Percentiles rank a stretch among this genome's conserved stretches.
phyloP scores from a whole-genome alignment of 2,113 vertebrate species.

The Nibea coibor region DNA sequence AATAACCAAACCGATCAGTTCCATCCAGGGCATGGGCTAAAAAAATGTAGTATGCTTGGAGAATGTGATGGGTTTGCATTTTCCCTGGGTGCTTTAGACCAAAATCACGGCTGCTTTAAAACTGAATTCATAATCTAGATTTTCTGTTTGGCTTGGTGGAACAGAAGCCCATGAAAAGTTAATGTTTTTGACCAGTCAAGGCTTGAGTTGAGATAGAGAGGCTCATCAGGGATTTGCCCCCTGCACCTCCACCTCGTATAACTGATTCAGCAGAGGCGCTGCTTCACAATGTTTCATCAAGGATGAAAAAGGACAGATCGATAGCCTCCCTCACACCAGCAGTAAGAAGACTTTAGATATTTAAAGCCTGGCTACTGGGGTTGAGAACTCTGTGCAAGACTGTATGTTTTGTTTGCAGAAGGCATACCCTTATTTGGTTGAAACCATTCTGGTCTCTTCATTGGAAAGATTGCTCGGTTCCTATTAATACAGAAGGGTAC shows the following conservation, averaged over 20 bases:
- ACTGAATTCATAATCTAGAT: slow-evolving; percentile 2
- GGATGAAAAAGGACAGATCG: slow-evolving; percentile 39
- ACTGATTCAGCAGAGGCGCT: slow-evolving; percentile 29
- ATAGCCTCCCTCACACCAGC: slow-evolving; percentile 53
- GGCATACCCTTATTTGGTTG: slow-evolving; percentile 75
- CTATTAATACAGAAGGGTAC: slow-evolving; percentile 63
- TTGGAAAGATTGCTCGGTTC: slow-evolving; percentile 53
- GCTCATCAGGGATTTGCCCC: slow-evolving; percentile 29
- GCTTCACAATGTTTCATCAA: slow-evolving; percentile 50
- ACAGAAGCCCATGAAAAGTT: slow-evolving; percentile 13
- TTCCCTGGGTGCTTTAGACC: background rate
- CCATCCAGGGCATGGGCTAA: background rate
- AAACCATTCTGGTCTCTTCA: slow-evolving; percentile 54
- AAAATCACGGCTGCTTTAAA: background rate
- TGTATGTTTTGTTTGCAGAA: slow-evolving; percentile 67
- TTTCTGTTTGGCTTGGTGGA: background rate
- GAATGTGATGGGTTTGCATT: background rate
- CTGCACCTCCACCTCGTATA: slow-evolving; percentile 10
- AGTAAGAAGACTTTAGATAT: slow-evolving; percentile 40
- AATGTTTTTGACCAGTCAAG: background rate
- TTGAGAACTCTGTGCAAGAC: slow-evolving; percentile 33
- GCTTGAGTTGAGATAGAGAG: slow-evolving; percentile 9
- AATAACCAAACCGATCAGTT: background rate
- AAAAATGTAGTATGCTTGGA: background rate
- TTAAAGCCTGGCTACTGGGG: slow-evolving; percentile 39